phyloP scores from a whole-genome alignment of 1,140 invertebrate genomes.

The Panulirus ornatus region DNA sequence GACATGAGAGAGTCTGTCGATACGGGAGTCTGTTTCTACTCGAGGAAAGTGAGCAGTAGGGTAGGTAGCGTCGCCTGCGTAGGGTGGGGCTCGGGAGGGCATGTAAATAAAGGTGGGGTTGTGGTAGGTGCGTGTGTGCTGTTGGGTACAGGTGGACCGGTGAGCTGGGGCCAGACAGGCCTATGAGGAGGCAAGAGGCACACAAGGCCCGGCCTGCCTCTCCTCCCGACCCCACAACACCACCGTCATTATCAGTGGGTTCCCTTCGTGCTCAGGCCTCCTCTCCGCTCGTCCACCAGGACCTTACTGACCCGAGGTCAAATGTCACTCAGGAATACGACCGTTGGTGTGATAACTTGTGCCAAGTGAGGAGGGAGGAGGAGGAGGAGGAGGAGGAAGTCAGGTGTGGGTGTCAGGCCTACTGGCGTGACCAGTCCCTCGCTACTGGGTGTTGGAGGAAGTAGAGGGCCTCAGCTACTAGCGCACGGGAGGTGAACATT shows the following conservation, averaged over 20 bases:
- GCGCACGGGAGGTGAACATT: no score
- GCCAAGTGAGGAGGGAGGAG: no score
- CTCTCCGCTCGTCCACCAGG: background rate
- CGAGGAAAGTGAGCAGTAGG: no score
- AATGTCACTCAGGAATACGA: background rate
- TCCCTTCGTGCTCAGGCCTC: background rate
- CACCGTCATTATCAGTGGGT: no score
- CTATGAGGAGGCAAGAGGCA: conserved; percentile 33
- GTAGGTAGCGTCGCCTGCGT: conserved; percentile 13
- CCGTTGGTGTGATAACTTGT: no score
- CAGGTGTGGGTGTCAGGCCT: no score
- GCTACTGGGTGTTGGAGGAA: no score
- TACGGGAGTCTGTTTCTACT: no score
- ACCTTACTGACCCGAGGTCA: conserved; percentile 3
- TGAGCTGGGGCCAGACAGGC: conserved; percentile 12
- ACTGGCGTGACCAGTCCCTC: no score
- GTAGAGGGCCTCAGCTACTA: no score
- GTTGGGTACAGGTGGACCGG: conserved; percentile 16
- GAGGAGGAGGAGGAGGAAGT: no score
- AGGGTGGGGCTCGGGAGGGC: conserved; percentile 7
- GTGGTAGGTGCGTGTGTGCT: background rate
- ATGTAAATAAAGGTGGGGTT: conserved; percentile 21
- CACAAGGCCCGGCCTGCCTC: background rate
- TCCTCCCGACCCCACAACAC: background rate
- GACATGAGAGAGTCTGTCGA: no score